Conservation (phyloP, 2,797 vertebrate genomes). For the Amniataba percoides region DNA sequence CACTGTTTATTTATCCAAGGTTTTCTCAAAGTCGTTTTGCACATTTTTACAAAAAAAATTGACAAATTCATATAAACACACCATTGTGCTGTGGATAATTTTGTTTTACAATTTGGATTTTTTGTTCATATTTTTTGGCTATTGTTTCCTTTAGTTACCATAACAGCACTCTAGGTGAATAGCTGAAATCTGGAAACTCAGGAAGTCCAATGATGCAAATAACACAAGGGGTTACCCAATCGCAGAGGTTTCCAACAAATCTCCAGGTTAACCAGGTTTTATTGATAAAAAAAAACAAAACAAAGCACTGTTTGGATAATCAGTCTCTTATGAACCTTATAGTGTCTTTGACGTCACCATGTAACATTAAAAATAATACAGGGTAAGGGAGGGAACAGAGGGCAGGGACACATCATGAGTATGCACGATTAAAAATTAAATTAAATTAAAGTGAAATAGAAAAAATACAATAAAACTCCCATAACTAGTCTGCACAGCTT, state of each 20-base stretch:
- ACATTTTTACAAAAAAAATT: no score
- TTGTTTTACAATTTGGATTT: background rate
- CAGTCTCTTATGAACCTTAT: background rate
- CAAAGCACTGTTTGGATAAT: background rate
- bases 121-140: background rate
- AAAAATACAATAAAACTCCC: background rate
- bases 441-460: background rate
- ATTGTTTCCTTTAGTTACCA: background rate
- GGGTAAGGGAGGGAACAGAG: background rate
- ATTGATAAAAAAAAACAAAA: background rate
- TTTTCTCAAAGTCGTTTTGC: background rate
- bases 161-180: background rate
- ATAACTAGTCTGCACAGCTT: background rate
- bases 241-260: constrained; percentile 10
- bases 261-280: background rate
- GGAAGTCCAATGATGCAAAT: background rate
- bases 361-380: background rate
- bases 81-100: background rate
- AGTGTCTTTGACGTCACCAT: no score
- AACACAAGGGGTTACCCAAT: constrained; percentile 6
- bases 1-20: background rate
- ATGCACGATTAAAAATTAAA: background rate
- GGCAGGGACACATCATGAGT: background rate
- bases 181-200: background rate
- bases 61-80: background rate